Percentiles rank a stretch among this genome's conserved stretches.
Evolutionary conservation across 2,797 vertebrate genomes (phyloP).

Genomic region (Halcyon smyrnensis): DNA sequence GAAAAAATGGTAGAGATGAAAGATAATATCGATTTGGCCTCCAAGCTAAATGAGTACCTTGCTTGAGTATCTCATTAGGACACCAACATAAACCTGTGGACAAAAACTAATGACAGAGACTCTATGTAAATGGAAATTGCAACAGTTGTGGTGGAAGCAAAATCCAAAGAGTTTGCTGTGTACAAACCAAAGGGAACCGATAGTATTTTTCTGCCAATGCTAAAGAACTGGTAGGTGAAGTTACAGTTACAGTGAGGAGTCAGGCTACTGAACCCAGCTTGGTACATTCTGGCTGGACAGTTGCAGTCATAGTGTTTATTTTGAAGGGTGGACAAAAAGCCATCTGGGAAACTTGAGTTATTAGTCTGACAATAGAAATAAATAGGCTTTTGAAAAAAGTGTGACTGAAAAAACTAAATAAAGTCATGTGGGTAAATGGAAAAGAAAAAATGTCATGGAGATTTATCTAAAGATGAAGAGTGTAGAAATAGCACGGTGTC

Average conservation of each 20-base stretch:
- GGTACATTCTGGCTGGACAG: not conserved
- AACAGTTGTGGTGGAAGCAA: not conserved
- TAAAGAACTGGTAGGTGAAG: not conserved
- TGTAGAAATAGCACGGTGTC: not conserved
- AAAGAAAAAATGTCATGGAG: not conserved
- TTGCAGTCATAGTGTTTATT: not conserved
- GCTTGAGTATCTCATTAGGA: not conserved
- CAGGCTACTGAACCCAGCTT: not conserved
- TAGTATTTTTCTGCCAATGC: not conserved
- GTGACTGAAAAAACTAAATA: not conserved
- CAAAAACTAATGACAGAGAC: not conserved
- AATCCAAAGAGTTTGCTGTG: not conserved
- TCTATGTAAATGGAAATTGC: not conserved
- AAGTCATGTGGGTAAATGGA: not conserved
- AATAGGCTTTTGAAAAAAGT: not conserved
- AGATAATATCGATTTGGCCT: slow-evolving; percentile 14
- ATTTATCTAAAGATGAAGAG: not conserved
- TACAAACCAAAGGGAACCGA: not conserved
- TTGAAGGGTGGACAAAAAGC: not conserved
- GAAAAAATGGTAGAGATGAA: slow-evolving; percentile 12
- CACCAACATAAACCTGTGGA: not conserved
- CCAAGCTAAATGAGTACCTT: not conserved
- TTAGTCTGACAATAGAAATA: not conserved
- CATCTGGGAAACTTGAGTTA: not conserved
- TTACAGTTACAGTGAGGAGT: not conserved